These are phyloP conservation scores for Scatophagus argus DNA, from an alignment of 2,113 vertebrate species.

Conservation along the genomic window DNA sequence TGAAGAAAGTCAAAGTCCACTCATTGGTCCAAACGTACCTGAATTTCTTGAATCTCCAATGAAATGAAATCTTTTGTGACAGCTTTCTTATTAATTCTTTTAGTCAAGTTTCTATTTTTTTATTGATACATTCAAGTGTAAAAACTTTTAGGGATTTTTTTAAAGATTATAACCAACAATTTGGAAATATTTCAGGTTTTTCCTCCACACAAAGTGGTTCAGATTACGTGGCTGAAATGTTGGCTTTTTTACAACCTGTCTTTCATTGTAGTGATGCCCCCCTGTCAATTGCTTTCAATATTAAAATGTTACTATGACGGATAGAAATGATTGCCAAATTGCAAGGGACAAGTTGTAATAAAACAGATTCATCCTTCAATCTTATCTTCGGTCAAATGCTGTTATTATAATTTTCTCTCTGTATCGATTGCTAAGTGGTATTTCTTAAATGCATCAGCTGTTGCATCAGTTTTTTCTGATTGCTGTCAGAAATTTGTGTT, in stretches of 20 bases:
- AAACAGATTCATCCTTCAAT: constrained; percentile 5
- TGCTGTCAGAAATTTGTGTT: constrained; percentile 63
- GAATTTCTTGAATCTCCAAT: not conserved
- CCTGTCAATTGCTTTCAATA: not conserved
- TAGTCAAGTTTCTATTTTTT: not conserved
- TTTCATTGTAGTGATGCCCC: too few relatives aligned
- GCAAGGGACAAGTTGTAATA: not conserved
- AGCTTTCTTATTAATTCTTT: not conserved
- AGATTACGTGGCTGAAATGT: not conserved
- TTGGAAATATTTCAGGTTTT: not conserved
- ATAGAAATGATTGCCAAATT: not conserved
- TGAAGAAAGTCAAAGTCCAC: too few relatives aligned
- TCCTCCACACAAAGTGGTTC: not conserved
- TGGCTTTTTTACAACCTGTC: too few relatives aligned
- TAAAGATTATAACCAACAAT: too few relatives aligned
- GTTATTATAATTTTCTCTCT: not conserved
- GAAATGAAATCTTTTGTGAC: not conserved
- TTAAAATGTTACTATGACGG: not conserved
- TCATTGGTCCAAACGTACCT: not conserved
- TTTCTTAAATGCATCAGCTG: constrained; percentile 11
- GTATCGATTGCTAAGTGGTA: not conserved
- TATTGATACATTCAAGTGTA: too few relatives aligned
- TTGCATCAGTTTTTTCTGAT: constrained; percentile 47
- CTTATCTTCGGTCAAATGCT: not conserved
- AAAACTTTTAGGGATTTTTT: too few relatives aligned